These are phyloP conservation scores for Sitophilus oryzae DNA, from an alignment of 1,140 invertebrate species.

Conservation along the genomic window DNA sequence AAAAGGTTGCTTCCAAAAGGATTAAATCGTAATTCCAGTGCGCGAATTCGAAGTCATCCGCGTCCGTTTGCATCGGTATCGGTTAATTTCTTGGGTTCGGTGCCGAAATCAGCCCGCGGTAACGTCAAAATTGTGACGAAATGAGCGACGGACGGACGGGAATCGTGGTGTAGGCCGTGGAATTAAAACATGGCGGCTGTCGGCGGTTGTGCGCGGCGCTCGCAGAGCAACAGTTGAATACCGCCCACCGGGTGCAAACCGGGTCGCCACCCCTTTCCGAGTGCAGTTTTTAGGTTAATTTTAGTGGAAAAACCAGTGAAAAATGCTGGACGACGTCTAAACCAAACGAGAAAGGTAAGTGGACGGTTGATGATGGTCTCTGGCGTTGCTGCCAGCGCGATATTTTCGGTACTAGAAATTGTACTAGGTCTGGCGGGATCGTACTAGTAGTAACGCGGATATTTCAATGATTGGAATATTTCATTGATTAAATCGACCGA, in stretches of 20 bases:
- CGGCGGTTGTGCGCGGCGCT: constrained; percentile 18
- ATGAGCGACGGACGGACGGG: constrained; percentile 6
- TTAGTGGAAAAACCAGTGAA: constrained; percentile 1
- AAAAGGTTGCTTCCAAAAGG: constrained; percentile 17
- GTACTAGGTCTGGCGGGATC: no score
- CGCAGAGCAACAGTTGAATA: constrained; percentile 22
- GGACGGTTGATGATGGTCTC: constrained; percentile 8
- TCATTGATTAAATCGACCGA: no score
- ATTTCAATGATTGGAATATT: no score
- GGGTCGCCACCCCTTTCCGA: not conserved
- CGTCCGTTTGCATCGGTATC: not conserved
- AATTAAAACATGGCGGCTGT: constrained; percentile 23
- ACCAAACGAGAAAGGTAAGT: constrained; percentile 23
- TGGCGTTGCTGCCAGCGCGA: no score
- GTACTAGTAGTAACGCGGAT: no score
- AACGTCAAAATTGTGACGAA: constrained; percentile 16
- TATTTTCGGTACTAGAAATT: no score
- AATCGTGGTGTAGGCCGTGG: constrained; percentile 14
- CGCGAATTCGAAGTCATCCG: constrained; percentile 14
- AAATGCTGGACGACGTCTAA: not conserved
- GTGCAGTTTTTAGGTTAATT: constrained; percentile 9
- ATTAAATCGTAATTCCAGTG: constrained; percentile 15
- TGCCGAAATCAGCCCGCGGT: constrained; percentile 1
- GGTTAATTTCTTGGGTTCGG: not conserved
- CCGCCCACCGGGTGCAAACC: constrained; percentile 9